A percentile compares a stretch with the other conserved stretches of the same genome.
phyloP scores from a whole-genome alignment of 2,113 vertebrate species.

The Labeo catla region DNA sequence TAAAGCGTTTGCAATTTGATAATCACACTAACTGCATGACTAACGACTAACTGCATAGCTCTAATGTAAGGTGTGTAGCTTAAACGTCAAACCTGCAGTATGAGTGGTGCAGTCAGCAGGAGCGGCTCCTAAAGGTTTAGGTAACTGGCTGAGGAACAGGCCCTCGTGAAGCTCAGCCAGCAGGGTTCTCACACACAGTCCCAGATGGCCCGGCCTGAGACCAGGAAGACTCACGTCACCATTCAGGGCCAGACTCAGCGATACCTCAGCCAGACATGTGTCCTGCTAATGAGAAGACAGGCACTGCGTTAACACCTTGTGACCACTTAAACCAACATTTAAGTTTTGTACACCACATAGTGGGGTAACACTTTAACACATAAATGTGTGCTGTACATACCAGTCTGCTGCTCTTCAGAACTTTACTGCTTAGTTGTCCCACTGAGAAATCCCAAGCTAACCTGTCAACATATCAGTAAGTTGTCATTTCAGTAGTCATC shows the following conservation, averaged over 20 bases:
- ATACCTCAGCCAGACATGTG: constrained; percentile 89
- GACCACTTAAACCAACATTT: background rate
- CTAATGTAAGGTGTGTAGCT: background rate
- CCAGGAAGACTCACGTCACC: constrained; percentile 82
- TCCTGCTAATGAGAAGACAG: constrained; percentile 72
- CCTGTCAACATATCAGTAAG: constrained; percentile 67
- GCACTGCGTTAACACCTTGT: background rate
- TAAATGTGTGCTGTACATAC: constrained; percentile 71
- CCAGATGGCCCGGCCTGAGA: constrained; percentile 76
- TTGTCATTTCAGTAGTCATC: background rate
- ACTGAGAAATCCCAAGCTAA: constrained; percentile 85
- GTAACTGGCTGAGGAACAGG: constrained; percentile 85
- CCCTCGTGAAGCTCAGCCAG: constrained; percentile 92
- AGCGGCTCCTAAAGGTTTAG: constrained; percentile 58
- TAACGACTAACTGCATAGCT: background rate
- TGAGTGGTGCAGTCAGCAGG: background rate
- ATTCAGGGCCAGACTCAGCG: constrained; percentile 84
- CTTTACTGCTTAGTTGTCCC: constrained; percentile 92
- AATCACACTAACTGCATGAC: background rate
- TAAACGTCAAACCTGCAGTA: constrained; percentile 20
- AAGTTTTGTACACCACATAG: background rate
- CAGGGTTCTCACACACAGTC: constrained; percentile 78
- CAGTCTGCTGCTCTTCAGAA: constrained; percentile 91
- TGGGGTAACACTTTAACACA: constrained; percentile 16
- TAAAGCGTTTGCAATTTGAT: background rate